Evolutionary conservation across 2,888 invertebrate genomes (phyloP).

Genomic region (Salticus scenicus): DNA sequence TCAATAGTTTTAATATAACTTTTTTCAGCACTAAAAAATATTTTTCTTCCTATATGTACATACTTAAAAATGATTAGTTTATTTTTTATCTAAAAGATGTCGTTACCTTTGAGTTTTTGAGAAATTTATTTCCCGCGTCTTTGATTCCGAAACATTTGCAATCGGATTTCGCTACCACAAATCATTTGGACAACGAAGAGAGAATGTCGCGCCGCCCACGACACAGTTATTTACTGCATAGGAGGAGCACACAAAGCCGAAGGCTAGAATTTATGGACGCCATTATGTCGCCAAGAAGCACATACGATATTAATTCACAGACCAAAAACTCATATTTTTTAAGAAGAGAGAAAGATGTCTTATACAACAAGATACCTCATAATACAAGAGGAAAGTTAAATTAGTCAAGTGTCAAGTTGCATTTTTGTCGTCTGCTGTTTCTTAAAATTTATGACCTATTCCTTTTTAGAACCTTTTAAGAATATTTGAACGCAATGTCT

Average conservation of each 20-base stretch:
- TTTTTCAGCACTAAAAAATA: too few species aligned
- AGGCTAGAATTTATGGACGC: conserved; percentile 44
- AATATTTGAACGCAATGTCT: background rate
- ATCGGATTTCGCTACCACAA: conserved; percentile 37
- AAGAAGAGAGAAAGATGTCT: background rate
- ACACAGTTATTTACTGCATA: conserved; percentile 40
- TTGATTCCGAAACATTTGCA: conserved; percentile 37
- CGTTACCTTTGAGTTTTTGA: background rate
- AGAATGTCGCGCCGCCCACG: conserved; percentile 22
- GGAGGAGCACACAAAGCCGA: conserved; percentile 34
- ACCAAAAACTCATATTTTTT: conserved; percentile 11
- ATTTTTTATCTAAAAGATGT: conserved; percentile 31
- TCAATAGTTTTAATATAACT: too few species aligned
- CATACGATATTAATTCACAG: conserved; percentile 57
- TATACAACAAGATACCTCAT: too few species aligned
- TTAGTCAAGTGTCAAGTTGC: conserved; percentile 32
- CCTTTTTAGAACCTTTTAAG: background rate
- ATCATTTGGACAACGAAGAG: conserved; percentile 33
- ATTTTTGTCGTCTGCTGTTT: background rate
- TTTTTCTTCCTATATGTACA: too few species aligned
- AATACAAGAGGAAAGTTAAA: conserved; percentile 38
- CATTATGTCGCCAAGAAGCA: conserved; percentile 54
- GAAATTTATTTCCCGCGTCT: background rate
- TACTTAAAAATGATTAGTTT: too few species aligned
- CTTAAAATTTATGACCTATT: background rate